A percentile compares a stretch with the other conserved stretches of the same genome.
phyloP scores from a whole-genome alignment of 2,113 vertebrate genomes.

The Gila orcuttii region DNA sequence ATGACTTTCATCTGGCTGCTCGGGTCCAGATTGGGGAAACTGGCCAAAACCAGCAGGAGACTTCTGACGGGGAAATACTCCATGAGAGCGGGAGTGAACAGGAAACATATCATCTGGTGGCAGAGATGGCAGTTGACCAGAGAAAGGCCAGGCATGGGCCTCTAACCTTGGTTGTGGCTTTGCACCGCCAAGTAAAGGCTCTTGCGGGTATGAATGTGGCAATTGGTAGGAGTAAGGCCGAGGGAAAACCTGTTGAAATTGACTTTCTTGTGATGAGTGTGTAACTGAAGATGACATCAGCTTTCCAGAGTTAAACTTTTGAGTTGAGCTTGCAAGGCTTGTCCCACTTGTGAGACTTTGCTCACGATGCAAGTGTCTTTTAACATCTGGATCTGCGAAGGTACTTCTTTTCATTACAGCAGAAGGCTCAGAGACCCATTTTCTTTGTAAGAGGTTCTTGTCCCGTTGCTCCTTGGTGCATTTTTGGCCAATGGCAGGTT shows the following conservation, averaged over 20 bases:
- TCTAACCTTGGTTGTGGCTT: conserved; percentile 92
- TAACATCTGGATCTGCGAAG: conserved; percentile 84
- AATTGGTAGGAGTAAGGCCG: conserved; percentile 83
- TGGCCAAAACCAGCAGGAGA: conserved; percentile 89
- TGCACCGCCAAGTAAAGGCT: conserved; percentile 85
- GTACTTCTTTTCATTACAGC: conserved; percentile 85
- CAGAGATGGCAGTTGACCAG: conserved; percentile 83
- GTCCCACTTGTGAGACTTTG: conserved; percentile 74
- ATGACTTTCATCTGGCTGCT: conserved; percentile 88
- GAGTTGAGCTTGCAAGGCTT: conserved; percentile 76
- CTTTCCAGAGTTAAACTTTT: conserved; percentile 86
- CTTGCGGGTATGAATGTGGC: conserved; percentile 91
- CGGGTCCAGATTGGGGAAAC: conserved; percentile 88
- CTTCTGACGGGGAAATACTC: conserved; percentile 88
- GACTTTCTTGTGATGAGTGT: conserved; percentile 84
- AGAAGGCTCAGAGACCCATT: conserved; percentile 91
- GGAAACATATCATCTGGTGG: conserved; percentile 91
- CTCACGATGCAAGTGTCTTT: conserved; percentile 80
- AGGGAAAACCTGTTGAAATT: conserved; percentile 82
- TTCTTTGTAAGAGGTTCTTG: conserved; percentile 83
- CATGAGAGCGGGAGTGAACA: conserved; percentile 85
- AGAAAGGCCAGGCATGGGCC: conserved; percentile 89
- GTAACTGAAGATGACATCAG: conserved; percentile 78
- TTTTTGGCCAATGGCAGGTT: conserved; percentile 86
- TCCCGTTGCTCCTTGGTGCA: conserved; percentile 90